Percentiles rank a stretch among this genome's conserved stretches.
phyloP scores from a whole-genome alignment of 1,140 invertebrate genomes.

The Drosophila carrolli region DNA sequence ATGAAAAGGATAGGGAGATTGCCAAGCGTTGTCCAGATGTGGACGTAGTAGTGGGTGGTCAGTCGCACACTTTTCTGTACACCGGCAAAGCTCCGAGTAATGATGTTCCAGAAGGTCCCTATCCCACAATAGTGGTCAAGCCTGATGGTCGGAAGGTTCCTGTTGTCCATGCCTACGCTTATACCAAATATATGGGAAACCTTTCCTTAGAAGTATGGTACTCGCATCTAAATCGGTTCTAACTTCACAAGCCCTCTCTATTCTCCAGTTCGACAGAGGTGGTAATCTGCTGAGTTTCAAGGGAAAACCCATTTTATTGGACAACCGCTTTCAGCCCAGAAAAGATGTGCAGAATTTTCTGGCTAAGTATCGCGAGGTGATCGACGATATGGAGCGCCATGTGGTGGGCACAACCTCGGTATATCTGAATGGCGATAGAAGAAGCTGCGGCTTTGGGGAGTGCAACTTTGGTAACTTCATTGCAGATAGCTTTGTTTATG shows the following conservation, averaged over 20 bases:
- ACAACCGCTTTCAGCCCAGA: slow-evolving; percentile 87
- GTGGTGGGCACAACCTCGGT: slow-evolving; percentile 88
- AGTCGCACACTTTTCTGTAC: slow-evolving; percentile 91
- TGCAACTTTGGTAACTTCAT: slow-evolving; percentile 95
- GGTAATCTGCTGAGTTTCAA: slow-evolving; percentile 89
- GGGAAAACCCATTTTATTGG: slow-evolving; percentile 92
- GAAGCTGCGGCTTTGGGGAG: slow-evolving; percentile 88
- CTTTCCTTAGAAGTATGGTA: slow-evolving; percentile 85
- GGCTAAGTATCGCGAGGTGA: slow-evolving; percentile 85
- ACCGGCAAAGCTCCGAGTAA: slow-evolving; percentile 79
- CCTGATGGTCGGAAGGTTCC: slow-evolving; percentile 89
- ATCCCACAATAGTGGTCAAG: slow-evolving; percentile 91
- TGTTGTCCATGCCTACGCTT: slow-evolving; percentile 95
- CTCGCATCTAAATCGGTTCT: too few species aligned
- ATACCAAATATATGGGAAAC: slow-evolving; percentile 95
- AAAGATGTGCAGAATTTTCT: slow-evolving; percentile 87
- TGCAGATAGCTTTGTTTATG: slow-evolving; percentile 88
- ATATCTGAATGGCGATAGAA: slow-evolving; percentile 86
- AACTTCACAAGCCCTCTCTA: too few species aligned
- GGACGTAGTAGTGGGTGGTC: slow-evolving; percentile 95
- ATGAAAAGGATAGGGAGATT: slow-evolving; percentile 90
- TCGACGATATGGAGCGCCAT: slow-evolving; percentile 86
- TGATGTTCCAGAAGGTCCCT: slow-evolving; percentile 88
- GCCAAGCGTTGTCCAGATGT: slow-evolving; percentile 91
- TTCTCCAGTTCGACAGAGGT: slow-evolving; percentile 87